These are phyloP conservation scores for Cephus sareptanus DNA, from an alignment of 2,888 invertebrate genomes.

Conservation along the genomic window DNA sequence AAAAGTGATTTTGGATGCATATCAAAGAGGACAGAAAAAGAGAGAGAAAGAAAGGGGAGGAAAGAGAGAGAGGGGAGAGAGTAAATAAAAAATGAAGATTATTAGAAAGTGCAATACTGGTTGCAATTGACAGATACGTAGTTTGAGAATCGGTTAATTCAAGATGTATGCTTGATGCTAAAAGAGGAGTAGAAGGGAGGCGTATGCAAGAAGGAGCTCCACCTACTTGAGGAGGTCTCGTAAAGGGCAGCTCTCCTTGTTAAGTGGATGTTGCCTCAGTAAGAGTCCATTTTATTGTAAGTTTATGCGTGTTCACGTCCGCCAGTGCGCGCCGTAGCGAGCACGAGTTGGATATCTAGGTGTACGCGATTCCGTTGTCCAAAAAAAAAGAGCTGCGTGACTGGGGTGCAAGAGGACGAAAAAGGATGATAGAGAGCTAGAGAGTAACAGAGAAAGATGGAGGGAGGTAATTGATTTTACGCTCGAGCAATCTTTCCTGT, in stretches of 20 bases:
- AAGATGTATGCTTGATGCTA: too few species aligned
- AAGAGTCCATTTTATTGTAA: too few species aligned
- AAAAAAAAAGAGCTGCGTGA: conserved; percentile 4
- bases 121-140: too few species aligned
- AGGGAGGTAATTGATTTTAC: conserved; percentile 56
- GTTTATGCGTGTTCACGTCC: neutral
- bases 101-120: too few species aligned
- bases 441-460: conserved; percentile 28
- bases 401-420: conserved; percentile 14
- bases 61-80: neutral
- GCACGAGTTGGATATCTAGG: conserved; percentile 10
- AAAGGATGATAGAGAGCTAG: conserved; percentile 21
- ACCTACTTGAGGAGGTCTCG: conserved; percentile 1
- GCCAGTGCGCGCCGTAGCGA: neutral
- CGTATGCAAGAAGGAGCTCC: neutral
- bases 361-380: conserved; percentile 14
- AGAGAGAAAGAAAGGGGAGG: neutral
- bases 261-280: conserved; percentile 23
- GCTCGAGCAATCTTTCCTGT: conserved; percentile 51
- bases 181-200: neutral
- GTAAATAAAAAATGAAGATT: neutral
- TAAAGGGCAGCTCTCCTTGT: conserved; percentile 6
- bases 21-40: neutral
- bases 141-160: too few species aligned
- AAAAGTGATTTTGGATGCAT: neutral